Evolutionary conservation across 2,888 invertebrate species (phyloP), one percentile per base, ranked within the genome.

Genomic region (Terebella lapidaria): DNA sequence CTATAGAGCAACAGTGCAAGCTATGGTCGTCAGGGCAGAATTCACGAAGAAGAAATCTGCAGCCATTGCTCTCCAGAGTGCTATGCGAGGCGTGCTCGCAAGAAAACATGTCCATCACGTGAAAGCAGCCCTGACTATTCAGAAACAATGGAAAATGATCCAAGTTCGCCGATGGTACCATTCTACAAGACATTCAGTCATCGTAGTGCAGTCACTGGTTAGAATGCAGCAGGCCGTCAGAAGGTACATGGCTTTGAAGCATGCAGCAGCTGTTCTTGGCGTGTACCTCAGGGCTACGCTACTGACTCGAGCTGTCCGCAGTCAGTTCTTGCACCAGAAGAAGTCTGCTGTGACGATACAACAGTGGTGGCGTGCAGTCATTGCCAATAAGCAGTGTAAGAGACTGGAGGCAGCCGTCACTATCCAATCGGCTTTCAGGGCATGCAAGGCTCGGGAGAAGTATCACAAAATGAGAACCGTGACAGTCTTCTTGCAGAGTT

Each of bases 251-350:
- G 35, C 35, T 10, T 18, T 15, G 35, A 10, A 15, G 18, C 35
- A 35, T 46, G 10, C 55, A 26, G 67, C 71, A 1, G 4, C 62
- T 3, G 56, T 46, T 3, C 64, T 76, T 24, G 75, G 76, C 60
- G 42, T 49, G 10, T 45, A 28, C 18, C 73, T 62, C 61, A 58
- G 71, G 56, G 64, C 66, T 10, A 26, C 47, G 47, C 24, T n/a
- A 35, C 18, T 57, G 5, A 45, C 25, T n/a, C 55, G 20, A 27
- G 20, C 18, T 26, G 49, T 56, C 35, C 35, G 35, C 35, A 10
- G 35, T 18, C 35, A 18, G 10, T 35, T 35, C 35, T 18, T 35
- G 35, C 10, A 35, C 10, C 35, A 15, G 35, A 35, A 18, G 35
- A 35, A 35, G 35, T 10, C 35, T 10, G 35, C 35, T 10, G 35